These are phyloP conservation scores for Cuniculus paca DNA, from an alignment of 2,797 vertebrate genomes.

Conservation along the genomic window DNA sequence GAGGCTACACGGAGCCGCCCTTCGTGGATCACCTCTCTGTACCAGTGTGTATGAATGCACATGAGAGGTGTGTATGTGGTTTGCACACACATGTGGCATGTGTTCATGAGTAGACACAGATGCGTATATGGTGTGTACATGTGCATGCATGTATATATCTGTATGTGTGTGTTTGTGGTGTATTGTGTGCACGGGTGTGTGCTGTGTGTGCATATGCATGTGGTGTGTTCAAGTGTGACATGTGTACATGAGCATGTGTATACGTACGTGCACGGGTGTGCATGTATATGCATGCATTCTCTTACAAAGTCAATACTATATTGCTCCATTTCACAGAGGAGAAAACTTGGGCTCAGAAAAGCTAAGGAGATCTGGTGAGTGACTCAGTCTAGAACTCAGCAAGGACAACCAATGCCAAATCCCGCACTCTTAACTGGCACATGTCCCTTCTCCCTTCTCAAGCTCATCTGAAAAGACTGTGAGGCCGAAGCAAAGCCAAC, in stretches of 20 bases:
- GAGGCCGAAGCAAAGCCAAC: background rate
- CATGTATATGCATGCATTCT: background rate
- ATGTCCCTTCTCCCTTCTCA: background rate
- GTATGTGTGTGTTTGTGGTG: background rate
- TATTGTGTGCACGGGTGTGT: background rate
- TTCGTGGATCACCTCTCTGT: background rate
- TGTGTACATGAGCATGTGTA: background rate
- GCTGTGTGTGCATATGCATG: background rate
- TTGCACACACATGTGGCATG: background rate
- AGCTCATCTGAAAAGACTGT: background rate
- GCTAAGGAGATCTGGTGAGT: background rate
- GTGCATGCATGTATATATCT: too few species aligned
- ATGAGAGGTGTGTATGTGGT: rapidly evolving
- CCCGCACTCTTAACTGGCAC: background rate
- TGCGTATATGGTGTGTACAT: background rate
- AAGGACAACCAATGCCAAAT: background rate
- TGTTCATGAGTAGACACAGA: background rate
- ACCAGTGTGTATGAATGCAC: background rate
- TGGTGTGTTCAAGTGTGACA: background rate
- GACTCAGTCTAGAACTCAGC: background rate
- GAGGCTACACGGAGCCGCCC: background rate
- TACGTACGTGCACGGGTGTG: rapidly evolving
- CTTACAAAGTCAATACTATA: background rate
- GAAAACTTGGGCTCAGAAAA: background rate
- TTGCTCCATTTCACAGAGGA: background rate